phyloP scores from a whole-genome alignment of 2,797 vertebrate species.

The Otus scops region DNA sequence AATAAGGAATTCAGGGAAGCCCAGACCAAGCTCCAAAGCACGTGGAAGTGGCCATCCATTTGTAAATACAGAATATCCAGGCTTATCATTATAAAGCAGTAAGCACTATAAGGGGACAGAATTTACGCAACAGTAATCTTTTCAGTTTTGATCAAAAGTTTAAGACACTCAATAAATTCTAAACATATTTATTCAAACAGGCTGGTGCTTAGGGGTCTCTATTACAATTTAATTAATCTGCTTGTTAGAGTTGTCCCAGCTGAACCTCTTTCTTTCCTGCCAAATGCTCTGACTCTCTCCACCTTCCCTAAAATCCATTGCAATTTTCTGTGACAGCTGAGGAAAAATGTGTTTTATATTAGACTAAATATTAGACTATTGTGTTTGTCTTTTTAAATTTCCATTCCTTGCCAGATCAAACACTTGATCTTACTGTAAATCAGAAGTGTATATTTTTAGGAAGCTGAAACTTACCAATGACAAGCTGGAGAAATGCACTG shows the following conservation, averaged over 20 bases:
- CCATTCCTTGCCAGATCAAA: constrained; percentile 9
- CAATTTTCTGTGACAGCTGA: background rate
- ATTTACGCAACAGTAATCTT: background rate
- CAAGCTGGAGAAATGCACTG: background rate
- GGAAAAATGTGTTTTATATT: constrained; percentile 13
- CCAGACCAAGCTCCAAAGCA: background rate
- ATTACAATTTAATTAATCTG: background rate
- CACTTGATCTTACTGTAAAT: background rate
- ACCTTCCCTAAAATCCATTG: background rate
- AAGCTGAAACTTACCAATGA: background rate
- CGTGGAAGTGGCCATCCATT: background rate
- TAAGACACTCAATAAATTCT: background rate
- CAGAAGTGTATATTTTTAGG: background rate
- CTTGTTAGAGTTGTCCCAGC: background rate
- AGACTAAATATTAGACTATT: constrained; percentile 11
- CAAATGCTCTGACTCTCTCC: background rate
- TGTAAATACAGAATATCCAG: background rate
- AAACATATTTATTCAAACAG: background rate
- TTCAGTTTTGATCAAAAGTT: background rate
- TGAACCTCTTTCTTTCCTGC: background rate
- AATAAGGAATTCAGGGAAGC: background rate
- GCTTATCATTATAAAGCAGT: background rate
- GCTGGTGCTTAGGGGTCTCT: background rate
- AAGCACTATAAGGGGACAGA: background rate
- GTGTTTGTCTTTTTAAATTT: constrained; percentile 4